These are phyloP conservation scores for Ostrea edulis DNA, from an alignment of 1,140 invertebrate species.

Conservation along the genomic window DNA sequence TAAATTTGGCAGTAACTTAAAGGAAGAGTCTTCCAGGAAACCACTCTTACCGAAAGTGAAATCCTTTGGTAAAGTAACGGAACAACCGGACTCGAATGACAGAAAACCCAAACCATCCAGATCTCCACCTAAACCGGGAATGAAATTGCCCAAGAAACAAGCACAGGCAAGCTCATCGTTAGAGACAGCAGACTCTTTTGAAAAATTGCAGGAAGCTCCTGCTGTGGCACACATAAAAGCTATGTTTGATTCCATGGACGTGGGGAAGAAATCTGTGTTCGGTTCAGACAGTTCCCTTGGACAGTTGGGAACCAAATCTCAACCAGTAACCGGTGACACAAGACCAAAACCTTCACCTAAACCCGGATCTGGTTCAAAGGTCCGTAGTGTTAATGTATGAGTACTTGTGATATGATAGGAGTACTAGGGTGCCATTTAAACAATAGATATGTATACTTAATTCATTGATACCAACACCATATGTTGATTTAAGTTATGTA, in stretches of 20 bases:
- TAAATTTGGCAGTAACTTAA: constrained; percentile 38
- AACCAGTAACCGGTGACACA: constrained; percentile 9
- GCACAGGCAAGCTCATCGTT: constrained; percentile 31
- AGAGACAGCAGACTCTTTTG: constrained; percentile 35
- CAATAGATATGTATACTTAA: not conserved
- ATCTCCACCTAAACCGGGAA: constrained; percentile 35
- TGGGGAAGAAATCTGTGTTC: constrained; percentile 24
- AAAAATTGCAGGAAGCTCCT: constrained; percentile 35
- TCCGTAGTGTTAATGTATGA: constrained; percentile 57
- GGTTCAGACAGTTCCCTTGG: constrained; percentile 39
- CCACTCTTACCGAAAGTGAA: constrained; percentile 35
- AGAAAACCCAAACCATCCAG: constrained; percentile 30
- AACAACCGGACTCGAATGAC: constrained; percentile 26
- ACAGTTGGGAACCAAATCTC: constrained; percentile 15
- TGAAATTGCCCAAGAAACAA: constrained; percentile 8
- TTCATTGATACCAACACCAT: not conserved
- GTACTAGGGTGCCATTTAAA: not conserved
- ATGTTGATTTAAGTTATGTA: too few species aligned
- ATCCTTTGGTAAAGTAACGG: not conserved
- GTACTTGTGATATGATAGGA: not conserved
- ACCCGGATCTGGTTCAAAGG: constrained; percentile 53
- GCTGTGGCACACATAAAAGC: constrained; percentile 52
- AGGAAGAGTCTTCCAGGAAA: constrained; percentile 30
- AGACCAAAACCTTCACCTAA: constrained; percentile 47
- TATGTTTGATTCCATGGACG: constrained; percentile 58